Evolutionary conservation across 2,797 vertebrate genomes (phyloP), one percentile per base, ranked within the genome.

Genomic region (Glossophaga mutica): DNA sequence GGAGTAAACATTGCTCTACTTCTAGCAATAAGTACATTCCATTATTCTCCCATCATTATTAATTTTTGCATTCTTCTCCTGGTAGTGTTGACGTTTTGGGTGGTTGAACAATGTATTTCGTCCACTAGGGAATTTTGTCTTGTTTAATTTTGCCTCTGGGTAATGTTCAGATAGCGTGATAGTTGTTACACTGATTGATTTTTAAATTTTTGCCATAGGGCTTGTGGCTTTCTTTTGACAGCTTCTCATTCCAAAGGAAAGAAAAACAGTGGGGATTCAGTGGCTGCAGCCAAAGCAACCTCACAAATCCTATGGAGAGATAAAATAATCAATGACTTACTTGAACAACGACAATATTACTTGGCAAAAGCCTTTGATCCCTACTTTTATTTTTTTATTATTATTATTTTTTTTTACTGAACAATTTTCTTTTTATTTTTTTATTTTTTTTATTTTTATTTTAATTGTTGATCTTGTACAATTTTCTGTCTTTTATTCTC

Each of bases 261-360:
- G 62, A 1, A 4, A 96, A 91, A 83, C 65, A 96, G 90, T 81
- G 96, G 96, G 90, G 65, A 88, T 87, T 90, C 65, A 71, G 77
- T 90, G 87, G 71, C 88, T 90, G 79, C 89, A 97, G 90, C 95
- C 96, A 97, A 97, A 97, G 84, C 94, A 97, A 82, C 88, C 97
- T 94, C 91, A 95, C 42, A 79, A 96, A 89, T 87, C 90, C 85
- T 70, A 74, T 55, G 85, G 59, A 55, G 96, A 82, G 76, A 92
- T 68, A 95, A 98, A 98, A 94, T 94, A 94, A 97, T 98, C 6
- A 0, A 52, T 98, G 92, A 95, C 87, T 79, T 76, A 9, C 96
- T 87, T 97, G 97, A 98, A 50, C 83, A 97, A 78, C 26, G 96
- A 96, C 91, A 98, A 81, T 97, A 97, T 96, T 90, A 94, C 95